Conservation (phyloP, 1,140 invertebrate species). For the Sweltsa coloradensis region DNA sequence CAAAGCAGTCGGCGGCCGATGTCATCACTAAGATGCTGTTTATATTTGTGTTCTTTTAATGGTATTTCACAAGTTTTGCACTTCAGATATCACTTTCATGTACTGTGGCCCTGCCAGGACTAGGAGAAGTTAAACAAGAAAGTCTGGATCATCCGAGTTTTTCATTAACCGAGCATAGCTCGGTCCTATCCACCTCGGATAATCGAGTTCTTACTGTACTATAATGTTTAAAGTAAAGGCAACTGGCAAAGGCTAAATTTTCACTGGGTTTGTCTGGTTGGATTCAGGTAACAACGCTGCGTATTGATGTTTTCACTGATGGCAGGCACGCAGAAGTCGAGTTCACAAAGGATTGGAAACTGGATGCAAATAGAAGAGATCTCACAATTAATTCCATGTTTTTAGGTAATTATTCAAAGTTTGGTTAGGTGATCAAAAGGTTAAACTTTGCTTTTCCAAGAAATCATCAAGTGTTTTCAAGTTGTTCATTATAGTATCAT, state of each 20-base stretch:
- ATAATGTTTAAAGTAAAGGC: background rate
- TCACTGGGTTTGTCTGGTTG: slow-evolving; percentile 13
- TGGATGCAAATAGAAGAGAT: slow-evolving; percentile 92
- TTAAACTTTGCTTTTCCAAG: background rate
- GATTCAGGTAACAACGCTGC: slow-evolving; percentile 66
- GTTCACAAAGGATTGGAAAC: slow-evolving; percentile 89
- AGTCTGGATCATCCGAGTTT: too few relatives aligned
- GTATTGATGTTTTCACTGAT: slow-evolving; percentile 87
- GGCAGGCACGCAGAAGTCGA: slow-evolving; percentile 90
- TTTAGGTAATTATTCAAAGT: slow-evolving; percentile 44
- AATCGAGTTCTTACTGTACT: too few relatives aligned
- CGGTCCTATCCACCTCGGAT: too few relatives aligned
- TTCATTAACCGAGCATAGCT: too few relatives aligned
- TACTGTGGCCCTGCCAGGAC: too few relatives aligned
- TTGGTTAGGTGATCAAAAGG: background rate
- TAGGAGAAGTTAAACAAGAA: too few relatives aligned
- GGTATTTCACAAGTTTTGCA: too few relatives aligned
- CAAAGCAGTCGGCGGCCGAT: too few relatives aligned
- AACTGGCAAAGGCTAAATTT: too few relatives aligned
- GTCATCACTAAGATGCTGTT: too few relatives aligned
- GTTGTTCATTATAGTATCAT: background rate
- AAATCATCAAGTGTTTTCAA: background rate
- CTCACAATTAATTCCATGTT: slow-evolving; percentile 99
- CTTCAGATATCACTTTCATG: too few relatives aligned
- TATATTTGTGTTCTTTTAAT: too few relatives aligned